Percentiles rank a stretch among this genome's conserved stretches.
phyloP scores from a whole-genome alignment of 1,140 invertebrate species.

The Lucilia sericata region DNA sequence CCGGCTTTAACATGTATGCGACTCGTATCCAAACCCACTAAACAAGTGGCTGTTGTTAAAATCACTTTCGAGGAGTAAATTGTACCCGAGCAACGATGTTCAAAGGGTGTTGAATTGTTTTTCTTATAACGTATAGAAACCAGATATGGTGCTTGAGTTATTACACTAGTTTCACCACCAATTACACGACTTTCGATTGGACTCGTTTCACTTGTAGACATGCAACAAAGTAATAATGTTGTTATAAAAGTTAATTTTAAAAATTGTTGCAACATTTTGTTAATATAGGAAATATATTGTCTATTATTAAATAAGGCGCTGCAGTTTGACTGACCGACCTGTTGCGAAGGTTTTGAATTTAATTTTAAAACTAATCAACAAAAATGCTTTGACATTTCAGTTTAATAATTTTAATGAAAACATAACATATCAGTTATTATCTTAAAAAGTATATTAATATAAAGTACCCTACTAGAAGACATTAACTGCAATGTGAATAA shows the following conservation, averaged over 20 bases:
- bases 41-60: slow-evolving; percentile 73
- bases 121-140: slow-evolving; percentile 55
- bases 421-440: neutral
- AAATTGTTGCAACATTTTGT: neutral
- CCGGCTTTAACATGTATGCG: slow-evolving; percentile 44
- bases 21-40: slow-evolving; percentile 29
- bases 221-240: neutral
- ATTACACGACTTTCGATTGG: slow-evolving; percentile 50
- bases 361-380: neutral
- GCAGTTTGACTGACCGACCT: neutral
- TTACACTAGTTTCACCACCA: slow-evolving; percentile 52
- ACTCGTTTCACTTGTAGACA: neutral
- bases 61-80: slow-evolving; percentile 69
- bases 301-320: neutral
- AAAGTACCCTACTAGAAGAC: neutral
- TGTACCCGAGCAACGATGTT: slow-evolving; percentile 70
- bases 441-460: neutral
- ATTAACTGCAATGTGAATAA: too few relatives aligned
- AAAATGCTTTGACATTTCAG: neutral
- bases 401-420: slow-evolving; percentile 11
- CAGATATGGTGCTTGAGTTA: slow-evolving; percentile 54
- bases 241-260: neutral
- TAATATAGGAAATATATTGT: neutral
- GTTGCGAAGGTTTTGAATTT: neutral
- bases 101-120: slow-evolving; percentile 31